Percentiles rank a stretch among this genome's conserved stretches.
These are phyloP conservation scores for Ips typographus DNA, from an alignment of 1,140 invertebrate species.

Conservation along the genomic window DNA sequence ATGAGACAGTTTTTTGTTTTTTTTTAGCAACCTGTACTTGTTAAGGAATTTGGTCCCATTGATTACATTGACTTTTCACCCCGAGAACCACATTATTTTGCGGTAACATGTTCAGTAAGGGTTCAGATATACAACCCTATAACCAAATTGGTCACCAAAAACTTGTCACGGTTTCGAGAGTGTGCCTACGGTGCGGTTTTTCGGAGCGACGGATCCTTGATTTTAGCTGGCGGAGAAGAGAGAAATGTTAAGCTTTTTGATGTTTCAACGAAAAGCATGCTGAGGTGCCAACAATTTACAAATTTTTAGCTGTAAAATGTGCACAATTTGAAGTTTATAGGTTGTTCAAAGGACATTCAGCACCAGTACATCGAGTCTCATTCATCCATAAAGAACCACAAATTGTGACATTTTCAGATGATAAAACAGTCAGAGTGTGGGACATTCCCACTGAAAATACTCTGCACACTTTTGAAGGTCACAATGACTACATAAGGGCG, in stretches of 20 bases:
- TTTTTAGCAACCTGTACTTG: slow-evolving; percentile 77
- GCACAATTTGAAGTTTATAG: slow-evolving; percentile 25
- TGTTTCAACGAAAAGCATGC: slow-evolving; percentile 72
- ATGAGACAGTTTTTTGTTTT: neutral
- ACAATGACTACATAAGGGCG: slow-evolving; percentile 81
- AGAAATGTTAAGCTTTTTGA: slow-evolving; percentile 87
- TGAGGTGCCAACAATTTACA: slow-evolving; percentile 51
- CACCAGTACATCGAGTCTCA: slow-evolving; percentile 75
- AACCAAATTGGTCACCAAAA: slow-evolving; percentile 80
- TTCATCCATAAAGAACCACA: slow-evolving; percentile 79
- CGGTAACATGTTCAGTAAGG: slow-evolving; percentile 85
- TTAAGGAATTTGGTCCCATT: slow-evolving; percentile 91
- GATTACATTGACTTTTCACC: slow-evolving; percentile 90
- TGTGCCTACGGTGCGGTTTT: slow-evolving; percentile 85
- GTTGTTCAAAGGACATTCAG: slow-evolving; percentile 66
- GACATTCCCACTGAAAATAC: slow-evolving; percentile 83
- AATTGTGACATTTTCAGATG: slow-evolving; percentile 90
- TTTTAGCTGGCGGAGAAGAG: slow-evolving; percentile 88
- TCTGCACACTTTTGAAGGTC: slow-evolving; percentile 65
- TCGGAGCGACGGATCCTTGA: slow-evolving; percentile 79
- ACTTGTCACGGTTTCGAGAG: slow-evolving; percentile 83
- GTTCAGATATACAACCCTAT: slow-evolving; percentile 91
- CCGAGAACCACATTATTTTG: slow-evolving; percentile 83
- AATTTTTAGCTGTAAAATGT: neutral
- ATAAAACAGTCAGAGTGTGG: slow-evolving; percentile 87